Conservation (phyloP, 92 coral and sea anemone genomes). For the Isaurus tuberculatus region DNA sequence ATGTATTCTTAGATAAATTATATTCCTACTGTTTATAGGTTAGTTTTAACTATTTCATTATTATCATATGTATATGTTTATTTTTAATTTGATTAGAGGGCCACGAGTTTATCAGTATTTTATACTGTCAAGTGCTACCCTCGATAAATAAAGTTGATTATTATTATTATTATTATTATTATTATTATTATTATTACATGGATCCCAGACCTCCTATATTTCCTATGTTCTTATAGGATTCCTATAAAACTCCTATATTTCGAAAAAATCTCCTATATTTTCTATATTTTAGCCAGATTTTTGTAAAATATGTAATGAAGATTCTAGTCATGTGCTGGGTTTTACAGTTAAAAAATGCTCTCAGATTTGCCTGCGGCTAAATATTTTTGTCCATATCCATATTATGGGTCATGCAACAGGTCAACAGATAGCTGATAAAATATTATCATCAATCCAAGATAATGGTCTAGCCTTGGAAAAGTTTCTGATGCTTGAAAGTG, state of each 20-base stretch:
- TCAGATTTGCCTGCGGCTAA: constrained; percentile 27
- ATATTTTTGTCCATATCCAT: constrained; percentile 18
- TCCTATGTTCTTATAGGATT: constrained; percentile 20
- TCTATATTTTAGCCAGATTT: constrained; percentile 26
- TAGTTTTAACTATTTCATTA: too few species aligned
- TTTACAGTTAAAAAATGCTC: constrained; percentile 17
- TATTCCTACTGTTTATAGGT: too few species aligned
- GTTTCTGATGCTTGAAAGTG: too few species aligned
- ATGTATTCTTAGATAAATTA: too few species aligned
- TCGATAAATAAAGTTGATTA: too few species aligned
- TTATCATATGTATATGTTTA: too few species aligned
- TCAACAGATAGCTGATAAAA: constrained; percentile 50
- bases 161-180: too few species aligned
- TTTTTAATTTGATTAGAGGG: too few species aligned
- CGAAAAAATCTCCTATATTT: constrained; percentile 20
- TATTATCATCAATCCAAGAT: constrained; percentile 59
- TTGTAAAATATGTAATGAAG: constrained; percentile 19
- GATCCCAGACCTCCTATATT: constrained; percentile 36
- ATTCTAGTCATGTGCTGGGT: constrained; percentile 29
- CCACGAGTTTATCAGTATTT: too few species aligned
- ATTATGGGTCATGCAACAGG: constrained; percentile 66
- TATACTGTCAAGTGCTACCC: too few species aligned
- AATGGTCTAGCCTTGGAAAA: constrained; percentile 55
- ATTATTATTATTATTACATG: not conserved
- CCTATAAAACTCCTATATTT: constrained; percentile 36